A percentile compares a stretch with the other conserved stretches of the same genome.
phyloP scores from a whole-genome alignment of 2,797 vertebrate genomes.

The Scolopax bukidnonensis region DNA sequence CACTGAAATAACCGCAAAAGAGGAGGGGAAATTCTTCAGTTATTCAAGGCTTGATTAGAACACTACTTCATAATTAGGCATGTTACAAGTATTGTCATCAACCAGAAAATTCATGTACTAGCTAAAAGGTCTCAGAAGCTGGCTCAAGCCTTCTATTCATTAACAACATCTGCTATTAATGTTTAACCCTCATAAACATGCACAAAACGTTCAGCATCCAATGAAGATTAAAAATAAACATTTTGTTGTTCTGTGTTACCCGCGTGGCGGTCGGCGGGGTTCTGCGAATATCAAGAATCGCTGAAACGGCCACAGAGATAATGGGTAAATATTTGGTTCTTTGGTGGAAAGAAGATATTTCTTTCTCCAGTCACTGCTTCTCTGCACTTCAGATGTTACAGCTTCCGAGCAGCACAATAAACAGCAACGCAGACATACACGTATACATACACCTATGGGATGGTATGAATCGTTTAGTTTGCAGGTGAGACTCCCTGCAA shows the following conservation, averaged over 20 bases:
- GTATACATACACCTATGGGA: not conserved
- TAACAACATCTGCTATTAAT: slow-evolving; percentile 71
- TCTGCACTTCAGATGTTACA: slow-evolving; percentile 4
- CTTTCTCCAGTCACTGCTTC: not conserved
- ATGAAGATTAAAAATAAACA: slow-evolving; percentile 64
- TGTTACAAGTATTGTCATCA: slow-evolving; percentile 66
- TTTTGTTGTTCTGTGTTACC: slow-evolving; percentile 52
- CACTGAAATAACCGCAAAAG: slow-evolving; percentile 69
- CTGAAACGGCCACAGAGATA: not conserved
- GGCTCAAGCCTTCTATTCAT: slow-evolving; percentile 67
- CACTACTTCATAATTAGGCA: slow-evolving; percentile 57
- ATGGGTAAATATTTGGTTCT: slow-evolving; percentile 24
- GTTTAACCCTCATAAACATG: slow-evolving; percentile 70
- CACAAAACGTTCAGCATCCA: slow-evolving; percentile 55
- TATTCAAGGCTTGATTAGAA: slow-evolving; percentile 72
- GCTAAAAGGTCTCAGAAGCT: slow-evolving; percentile 65
- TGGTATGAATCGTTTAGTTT: not conserved
- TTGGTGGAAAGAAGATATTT: slow-evolving; percentile 7
- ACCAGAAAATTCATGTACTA: slow-evolving; percentile 73
- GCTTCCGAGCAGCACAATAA: not conserved
- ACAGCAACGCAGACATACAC: not conserved
- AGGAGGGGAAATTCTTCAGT: slow-evolving; percentile 68
- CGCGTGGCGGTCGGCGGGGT: not conserved
- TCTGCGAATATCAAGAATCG: not conserved
- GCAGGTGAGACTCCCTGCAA: slow-evolving; percentile 19